phyloP scores from a whole-genome alignment of 2,113 vertebrate genomes.

The Reinhardtius hippoglossoides region DNA sequence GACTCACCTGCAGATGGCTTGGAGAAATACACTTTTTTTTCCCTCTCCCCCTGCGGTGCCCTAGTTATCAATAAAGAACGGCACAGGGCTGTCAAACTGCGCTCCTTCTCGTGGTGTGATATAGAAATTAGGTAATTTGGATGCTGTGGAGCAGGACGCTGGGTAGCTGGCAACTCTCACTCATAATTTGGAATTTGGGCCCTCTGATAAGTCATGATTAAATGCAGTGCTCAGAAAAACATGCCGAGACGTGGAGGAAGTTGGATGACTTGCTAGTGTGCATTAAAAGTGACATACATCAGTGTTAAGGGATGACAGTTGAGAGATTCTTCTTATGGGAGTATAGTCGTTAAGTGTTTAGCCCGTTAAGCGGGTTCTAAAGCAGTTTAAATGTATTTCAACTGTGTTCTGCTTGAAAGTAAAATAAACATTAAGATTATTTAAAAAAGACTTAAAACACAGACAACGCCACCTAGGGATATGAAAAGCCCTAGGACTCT shows the following conservation, averaged over 20 bases:
- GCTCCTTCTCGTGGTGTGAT: slow-evolving; percentile 51
- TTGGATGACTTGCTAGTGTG: slow-evolving; percentile 10
- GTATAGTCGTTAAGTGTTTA: background rate
- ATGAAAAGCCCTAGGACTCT: too few species aligned
- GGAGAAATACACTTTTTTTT: slow-evolving; percentile 56
- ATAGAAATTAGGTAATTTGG: slow-evolving; percentile 70
- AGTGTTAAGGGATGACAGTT: background rate
- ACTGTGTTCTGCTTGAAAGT: too few species aligned
- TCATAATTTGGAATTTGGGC: slow-evolving; percentile 56
- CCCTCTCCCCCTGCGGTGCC: slow-evolving; percentile 39
- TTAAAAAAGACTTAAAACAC: too few species aligned
- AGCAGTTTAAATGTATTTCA: background rate
- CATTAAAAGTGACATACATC: slow-evolving; percentile 12
- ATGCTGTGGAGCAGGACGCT: slow-evolving; percentile 42
- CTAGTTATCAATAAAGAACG: slow-evolving; percentile 74
- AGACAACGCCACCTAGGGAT: too few species aligned
- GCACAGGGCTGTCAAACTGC: slow-evolving; percentile 60
- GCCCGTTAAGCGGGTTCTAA: background rate
- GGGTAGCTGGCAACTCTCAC: slow-evolving; percentile 44
- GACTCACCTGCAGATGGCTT: slow-evolving; percentile 76
- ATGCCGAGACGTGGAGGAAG: background rate
- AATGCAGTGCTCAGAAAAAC: slow-evolving; percentile 22
- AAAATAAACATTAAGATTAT: background rate
- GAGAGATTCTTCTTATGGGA: background rate
- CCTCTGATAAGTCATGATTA: slow-evolving; percentile 42